Evolutionary conservation across 1,140 invertebrate genomes (phyloP), one percentile per base, ranked within the genome.

Genomic region (Orius insidiosus): DNA sequence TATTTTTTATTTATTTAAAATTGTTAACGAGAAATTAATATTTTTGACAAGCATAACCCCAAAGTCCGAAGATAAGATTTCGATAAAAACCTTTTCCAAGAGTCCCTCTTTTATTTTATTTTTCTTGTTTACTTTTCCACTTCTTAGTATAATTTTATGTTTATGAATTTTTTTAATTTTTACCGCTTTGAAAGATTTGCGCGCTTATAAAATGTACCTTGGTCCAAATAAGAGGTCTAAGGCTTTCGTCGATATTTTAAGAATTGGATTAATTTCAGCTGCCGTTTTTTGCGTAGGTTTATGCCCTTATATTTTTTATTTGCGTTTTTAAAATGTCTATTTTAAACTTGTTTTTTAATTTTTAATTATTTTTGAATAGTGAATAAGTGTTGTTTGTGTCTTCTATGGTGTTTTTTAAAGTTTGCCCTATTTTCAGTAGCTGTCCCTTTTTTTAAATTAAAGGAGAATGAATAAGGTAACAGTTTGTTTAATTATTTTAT

Each of bases 241-340:
- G 42, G 16, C 13, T 44, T 34, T 44, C 30, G 31, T 44, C 30
- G 42, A 19, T 30, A 44, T 44, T 14, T 44, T 44, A 14, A 44
- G 34, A 44, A 44, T 30, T 33, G 31, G 31, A 44, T 44, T 44
- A 14, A 31, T 14, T 44, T 44, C 31, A 44, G 15, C 30, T 30
- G 34, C 30, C 42, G 34, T 44, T 30, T 33, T 44, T 33, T 30
- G 34, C 30, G 42, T 44, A 44, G 34, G 14, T 13, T 32, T 33
- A 33, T 7, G 1, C 13, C 13, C 8, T 33, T 32, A 11, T 30
- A 31, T 42, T 24, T 42, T 10, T 42, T 30, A 36, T n/a, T 11
- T n/a, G 35, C 3, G 14, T 36, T 24, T 24, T 24, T 24, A 4
- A n/a, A 3, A 24, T 24, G 24, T 24, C 24, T 24, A 24, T 24